Conservation (phyloP, 2,113 vertebrate genomes). For the Nematolebias whitei region DNA sequence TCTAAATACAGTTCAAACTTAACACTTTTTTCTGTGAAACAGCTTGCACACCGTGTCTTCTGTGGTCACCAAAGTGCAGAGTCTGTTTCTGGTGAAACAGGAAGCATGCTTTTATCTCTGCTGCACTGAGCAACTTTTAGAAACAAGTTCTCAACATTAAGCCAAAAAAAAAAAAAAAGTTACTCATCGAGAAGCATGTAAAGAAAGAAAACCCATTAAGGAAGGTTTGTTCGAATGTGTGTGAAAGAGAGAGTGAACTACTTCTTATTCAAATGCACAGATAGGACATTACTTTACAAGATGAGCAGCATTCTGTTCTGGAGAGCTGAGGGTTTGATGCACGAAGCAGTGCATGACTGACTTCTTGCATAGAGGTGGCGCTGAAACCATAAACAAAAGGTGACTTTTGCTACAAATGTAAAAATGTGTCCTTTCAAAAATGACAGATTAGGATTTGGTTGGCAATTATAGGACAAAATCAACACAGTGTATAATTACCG, state of each 20-base stretch:
- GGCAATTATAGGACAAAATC: constrained; percentile 18
- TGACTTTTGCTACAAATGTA: constrained; percentile 1
- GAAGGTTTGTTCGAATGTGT: not conserved
- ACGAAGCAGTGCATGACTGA: constrained; percentile 27
- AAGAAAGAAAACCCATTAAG: constrained; percentile 5
- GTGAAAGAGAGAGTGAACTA: constrained; percentile 41
- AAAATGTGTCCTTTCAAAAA: constrained; percentile 1
- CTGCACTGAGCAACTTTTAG: constrained; percentile 55
- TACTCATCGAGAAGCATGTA: not conserved
- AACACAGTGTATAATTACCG: constrained; percentile 38
- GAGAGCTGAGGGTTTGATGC: constrained; percentile 52
- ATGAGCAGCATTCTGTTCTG: constrained; percentile 63
- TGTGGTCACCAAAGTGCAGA: constrained; percentile 51
- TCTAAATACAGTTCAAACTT: constrained; percentile 32
- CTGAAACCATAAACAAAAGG: constrained; percentile 10
- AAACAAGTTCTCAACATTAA: constrained; percentile 28
- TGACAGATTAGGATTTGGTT: not conserved
- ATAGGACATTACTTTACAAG: too few relatives aligned
- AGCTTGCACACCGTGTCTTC: constrained; percentile 27
- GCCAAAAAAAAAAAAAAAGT: not conserved
- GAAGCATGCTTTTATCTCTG: constrained; percentile 68
- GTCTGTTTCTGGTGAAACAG: constrained; percentile 71
- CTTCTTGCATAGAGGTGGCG: not conserved
- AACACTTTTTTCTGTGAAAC: constrained; percentile 32
- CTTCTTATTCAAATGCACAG: too few relatives aligned